Percentiles rank a stretch among this genome's conserved stretches.
These are phyloP conservation scores for Lycorma delicatula DNA, from an alignment of 1,140 invertebrate species.

Conservation along the genomic window DNA sequence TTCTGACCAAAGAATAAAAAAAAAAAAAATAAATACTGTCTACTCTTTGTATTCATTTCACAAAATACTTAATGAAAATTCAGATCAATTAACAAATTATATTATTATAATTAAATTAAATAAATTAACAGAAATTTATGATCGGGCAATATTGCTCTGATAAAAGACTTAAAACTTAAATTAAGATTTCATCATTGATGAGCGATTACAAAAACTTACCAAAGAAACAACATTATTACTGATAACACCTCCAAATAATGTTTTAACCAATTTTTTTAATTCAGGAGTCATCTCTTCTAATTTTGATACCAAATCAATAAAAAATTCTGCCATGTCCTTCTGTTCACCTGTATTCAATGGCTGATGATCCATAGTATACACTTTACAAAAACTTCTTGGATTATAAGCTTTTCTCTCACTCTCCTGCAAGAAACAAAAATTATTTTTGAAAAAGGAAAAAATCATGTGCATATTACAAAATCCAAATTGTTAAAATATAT, in stretches of 20 bases:
- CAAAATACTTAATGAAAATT: too few relatives aligned
- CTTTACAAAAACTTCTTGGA: constrained; percentile 88
- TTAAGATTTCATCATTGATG: too few relatives aligned
- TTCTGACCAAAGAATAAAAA: too few relatives aligned
- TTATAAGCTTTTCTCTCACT: constrained; percentile 93
- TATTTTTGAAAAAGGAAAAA: neutral
- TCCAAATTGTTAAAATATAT: neutral
- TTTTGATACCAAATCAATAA: constrained; percentile 92
- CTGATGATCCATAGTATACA: constrained; percentile 94
- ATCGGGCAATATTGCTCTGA: too few relatives aligned
- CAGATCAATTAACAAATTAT: too few relatives aligned
- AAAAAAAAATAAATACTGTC: too few relatives aligned
- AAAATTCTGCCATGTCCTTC: constrained; percentile 98
- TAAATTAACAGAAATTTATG: too few relatives aligned
- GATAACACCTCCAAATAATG: constrained; percentile 82
- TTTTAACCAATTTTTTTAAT: constrained; percentile 82
- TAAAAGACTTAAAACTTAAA: too few relatives aligned
- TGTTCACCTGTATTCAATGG: constrained; percentile 93
- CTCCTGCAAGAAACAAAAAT: constrained; percentile 47
- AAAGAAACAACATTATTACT: constrained; percentile 92
- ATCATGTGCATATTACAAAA: neutral
- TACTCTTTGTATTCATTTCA: too few relatives aligned
- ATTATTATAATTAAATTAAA: too few relatives aligned
- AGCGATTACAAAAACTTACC: too few relatives aligned
- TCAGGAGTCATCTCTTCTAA: constrained; percentile 92